Conservation (phyloP, 2,797 vertebrate species). For the Agapornis canus region DNA sequence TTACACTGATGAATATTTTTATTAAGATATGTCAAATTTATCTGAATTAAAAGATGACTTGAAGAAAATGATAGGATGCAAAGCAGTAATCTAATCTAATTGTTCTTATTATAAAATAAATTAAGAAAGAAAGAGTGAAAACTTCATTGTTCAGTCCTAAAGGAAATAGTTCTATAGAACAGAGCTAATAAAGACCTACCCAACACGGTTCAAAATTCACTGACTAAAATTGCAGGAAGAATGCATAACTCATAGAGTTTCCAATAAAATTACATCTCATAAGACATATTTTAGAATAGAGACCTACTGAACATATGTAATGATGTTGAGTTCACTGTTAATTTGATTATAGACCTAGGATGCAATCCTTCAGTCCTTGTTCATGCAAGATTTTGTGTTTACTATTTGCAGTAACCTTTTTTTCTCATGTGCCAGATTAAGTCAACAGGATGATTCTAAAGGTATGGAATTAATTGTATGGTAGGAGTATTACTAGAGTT, state of each 20-base stretch:
- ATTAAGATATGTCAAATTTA: conserved; percentile 55
- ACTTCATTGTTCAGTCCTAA: not conserved
- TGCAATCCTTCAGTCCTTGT: not conserved
- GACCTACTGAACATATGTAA: not conserved
- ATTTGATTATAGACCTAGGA: not conserved
- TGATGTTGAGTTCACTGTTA: not conserved
- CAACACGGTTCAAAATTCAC: not conserved
- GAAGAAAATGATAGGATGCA: conserved; percentile 41
- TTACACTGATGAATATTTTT: conserved; percentile 45
- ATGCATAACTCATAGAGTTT: not conserved
- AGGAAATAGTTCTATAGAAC: not conserved
- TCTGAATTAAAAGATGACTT: conserved; percentile 44
- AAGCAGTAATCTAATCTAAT: conserved; percentile 40
- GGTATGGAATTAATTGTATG: not conserved
- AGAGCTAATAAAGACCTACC: not conserved
- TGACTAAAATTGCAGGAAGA: not conserved
- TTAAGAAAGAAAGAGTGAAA: not conserved
- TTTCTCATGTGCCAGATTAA: not conserved
- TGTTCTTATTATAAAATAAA: conserved; percentile 32
- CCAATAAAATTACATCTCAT: not conserved
- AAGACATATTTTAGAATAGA: conserved; percentile 1
- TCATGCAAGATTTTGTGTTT: not conserved
- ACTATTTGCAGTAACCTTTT: not conserved
- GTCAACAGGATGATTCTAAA: not conserved
- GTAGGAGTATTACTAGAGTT: not conserved